Evolutionary conservation across 2,113 vertebrate genomes (phyloP).

Genomic region (Oryzias celebensis): DNA sequence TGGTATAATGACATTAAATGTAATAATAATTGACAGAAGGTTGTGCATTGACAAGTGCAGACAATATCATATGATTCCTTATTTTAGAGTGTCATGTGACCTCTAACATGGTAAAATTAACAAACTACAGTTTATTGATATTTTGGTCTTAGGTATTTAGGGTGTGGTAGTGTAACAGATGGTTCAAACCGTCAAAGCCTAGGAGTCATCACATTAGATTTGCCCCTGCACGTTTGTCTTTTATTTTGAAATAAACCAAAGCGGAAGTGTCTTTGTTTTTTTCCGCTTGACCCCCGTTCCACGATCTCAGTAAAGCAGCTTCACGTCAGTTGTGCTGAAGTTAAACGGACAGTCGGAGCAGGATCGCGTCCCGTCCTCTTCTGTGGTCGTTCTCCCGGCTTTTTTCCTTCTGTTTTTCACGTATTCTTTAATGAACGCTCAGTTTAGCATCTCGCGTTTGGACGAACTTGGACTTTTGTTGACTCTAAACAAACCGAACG

Average conservation of each 20-base stretch:
- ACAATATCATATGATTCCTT: too few species aligned
- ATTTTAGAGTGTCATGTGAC: too few species aligned
- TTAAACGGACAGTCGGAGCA: slow-evolving; percentile 18
- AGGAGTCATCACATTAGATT: too few species aligned
- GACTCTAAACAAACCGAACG: slow-evolving; percentile 62
- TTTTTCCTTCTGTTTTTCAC: neutral
- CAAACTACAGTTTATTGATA: too few species aligned
- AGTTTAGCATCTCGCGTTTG: slow-evolving; percentile 22
- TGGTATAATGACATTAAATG: too few species aligned
- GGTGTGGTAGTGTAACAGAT: too few species aligned
- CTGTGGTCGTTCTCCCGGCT: neutral
- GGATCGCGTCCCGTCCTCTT: neutral
- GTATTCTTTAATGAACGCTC: slow-evolving; percentile 32
- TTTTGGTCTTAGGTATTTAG: too few species aligned
- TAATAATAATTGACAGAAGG: too few species aligned
- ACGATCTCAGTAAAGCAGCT: slow-evolving; percentile 10
- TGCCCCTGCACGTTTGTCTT: neutral
- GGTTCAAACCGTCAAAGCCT: too few species aligned
- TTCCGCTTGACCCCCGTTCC: slow-evolving; percentile 10
- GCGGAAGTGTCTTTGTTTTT: slow-evolving; percentile 1
- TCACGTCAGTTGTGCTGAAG: slow-evolving; percentile 40
- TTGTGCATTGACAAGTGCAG: too few species aligned
- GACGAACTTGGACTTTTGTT: slow-evolving; percentile 58
- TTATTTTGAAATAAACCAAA: slow-evolving; percentile 29
- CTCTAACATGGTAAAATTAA: too few species aligned